Percentiles rank a stretch among this genome's conserved stretches.
These are phyloP conservation scores for Ophion ventricosus DNA, from an alignment of 2,888 invertebrate species.

Conservation along the genomic window DNA sequence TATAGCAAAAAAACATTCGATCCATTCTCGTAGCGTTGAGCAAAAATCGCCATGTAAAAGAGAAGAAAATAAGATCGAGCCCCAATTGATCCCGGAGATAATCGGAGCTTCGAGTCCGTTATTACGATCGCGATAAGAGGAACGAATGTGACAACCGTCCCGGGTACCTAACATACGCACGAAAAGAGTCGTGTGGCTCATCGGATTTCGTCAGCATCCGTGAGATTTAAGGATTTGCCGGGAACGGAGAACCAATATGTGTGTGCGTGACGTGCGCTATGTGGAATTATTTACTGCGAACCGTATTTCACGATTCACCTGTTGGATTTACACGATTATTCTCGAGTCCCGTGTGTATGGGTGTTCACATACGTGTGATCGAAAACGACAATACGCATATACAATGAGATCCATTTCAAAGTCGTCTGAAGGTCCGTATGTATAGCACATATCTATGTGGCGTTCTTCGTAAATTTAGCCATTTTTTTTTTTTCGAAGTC, in stretches of 20 bases:
- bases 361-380: conserved; percentile 1
- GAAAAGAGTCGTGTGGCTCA: conserved; percentile 35
- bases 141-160: conserved; percentile 5
- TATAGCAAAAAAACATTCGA: background rate
- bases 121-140: conserved; percentile 47
- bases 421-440: conserved; percentile 13
- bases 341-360: background rate
- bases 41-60: background rate
- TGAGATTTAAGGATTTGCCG: conserved; percentile 39
- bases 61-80: conserved; percentile 5
- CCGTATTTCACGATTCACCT: conserved; percentile 22
- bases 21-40: background rate
- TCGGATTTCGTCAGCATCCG: conserved; percentile 55
- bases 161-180: conserved; percentile 11
- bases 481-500: background rate
- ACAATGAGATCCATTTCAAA: conserved; percentile 7
- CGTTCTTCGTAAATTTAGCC: background rate
- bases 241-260: background rate
- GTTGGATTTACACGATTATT: conserved; percentile 27
- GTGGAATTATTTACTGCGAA: conserved; percentile 7
- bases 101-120: conserved; percentile 19
- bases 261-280: conserved; percentile 4
- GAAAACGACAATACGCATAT: conserved; percentile 1
- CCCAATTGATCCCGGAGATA: conserved; percentile 20
- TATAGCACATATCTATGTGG: background rate